phyloP scores from a whole-genome alignment of 2,113 vertebrate genomes.

The Ellobius talpinus region DNA sequence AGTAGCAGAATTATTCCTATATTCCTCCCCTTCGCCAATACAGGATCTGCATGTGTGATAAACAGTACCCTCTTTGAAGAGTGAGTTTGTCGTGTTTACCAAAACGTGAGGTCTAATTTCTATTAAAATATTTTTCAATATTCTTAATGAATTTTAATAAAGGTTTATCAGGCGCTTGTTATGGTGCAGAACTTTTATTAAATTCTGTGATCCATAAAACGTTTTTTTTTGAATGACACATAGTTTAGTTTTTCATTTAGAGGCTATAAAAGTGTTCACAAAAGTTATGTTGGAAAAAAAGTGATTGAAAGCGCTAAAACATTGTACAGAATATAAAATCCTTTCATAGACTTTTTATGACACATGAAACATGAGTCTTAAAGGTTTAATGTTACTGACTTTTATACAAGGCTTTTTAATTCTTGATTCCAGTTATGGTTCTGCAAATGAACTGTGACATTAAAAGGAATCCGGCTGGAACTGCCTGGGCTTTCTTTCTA shows the following conservation, averaged over 20 bases:
- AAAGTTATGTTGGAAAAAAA: slow-evolving; percentile 92
- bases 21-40: slow-evolving; percentile 56
- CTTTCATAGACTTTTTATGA: slow-evolving; percentile 93
- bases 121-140: slow-evolving; percentile 87
- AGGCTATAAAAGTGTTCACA: slow-evolving; percentile 93
- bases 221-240: slow-evolving; percentile 91
- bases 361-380: slow-evolving; percentile 93
- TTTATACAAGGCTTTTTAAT: slow-evolving; percentile 93
- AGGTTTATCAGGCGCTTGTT: slow-evolving; percentile 92
- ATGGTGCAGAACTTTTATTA: slow-evolving; percentile 91
- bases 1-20: slow-evolving; percentile 64
- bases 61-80: slow-evolving; percentile 70
- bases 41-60: slow-evolving; percentile 48
- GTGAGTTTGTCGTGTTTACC: slow-evolving; percentile 83
- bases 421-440: slow-evolving; percentile 92
- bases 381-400: slow-evolving; percentile 93
- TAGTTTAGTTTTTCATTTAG: slow-evolving; percentile 94
- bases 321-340: slow-evolving; percentile 93
- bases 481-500: slow-evolving; percentile 86
- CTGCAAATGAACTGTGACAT: slow-evolving; percentile 94
- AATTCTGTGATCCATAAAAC: slow-evolving; percentile 92
- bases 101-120: slow-evolving; percentile 82
- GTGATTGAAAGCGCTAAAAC: slow-evolving; percentile 93
- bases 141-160: slow-evolving; percentile 91
- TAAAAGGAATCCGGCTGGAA: slow-evolving; percentile 91